Percentiles rank a stretch among this genome's conserved stretches.
These are phyloP conservation scores for Neria commutata DNA, from an alignment of 2,888 invertebrate genomes.

Conservation along the genomic window DNA sequence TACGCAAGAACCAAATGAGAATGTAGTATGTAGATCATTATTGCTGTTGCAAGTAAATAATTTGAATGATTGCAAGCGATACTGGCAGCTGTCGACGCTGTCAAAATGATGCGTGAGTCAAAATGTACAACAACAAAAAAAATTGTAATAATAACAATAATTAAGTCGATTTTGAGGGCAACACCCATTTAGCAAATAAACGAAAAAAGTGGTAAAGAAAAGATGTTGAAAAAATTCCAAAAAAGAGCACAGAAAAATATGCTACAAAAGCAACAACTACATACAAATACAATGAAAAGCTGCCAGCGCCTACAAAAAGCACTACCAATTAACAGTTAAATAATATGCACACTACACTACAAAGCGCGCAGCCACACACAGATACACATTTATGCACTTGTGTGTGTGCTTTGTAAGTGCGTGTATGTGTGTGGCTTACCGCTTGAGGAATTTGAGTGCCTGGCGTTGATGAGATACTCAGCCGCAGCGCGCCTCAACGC, in stretches of 20 bases:
- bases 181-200: conserved; percentile 1
- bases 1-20: too few species aligned
- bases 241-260: neutral
- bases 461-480: too few species aligned
- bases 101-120: too few species aligned
- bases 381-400: neutral
- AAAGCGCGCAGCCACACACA: too few species aligned
- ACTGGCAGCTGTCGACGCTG: too few species aligned
- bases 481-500: too few species aligned
- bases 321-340: neutral
- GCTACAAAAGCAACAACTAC: neutral
- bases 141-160: neutral
- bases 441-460: neutral
- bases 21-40: too few species aligned
- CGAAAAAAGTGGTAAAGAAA: neutral
- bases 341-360: too few species aligned
- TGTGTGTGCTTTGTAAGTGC: neutral
- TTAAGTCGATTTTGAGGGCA: neutral
- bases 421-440: neutral
- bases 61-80: too few species aligned
- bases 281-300: neutral
- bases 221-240: too few species aligned
- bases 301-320: neutral
- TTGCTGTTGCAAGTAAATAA: too few species aligned
- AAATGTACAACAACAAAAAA: neutral